phyloP scores from a whole-genome alignment of 2,113 vertebrate genomes.

The Psettodes erumei region DNA sequence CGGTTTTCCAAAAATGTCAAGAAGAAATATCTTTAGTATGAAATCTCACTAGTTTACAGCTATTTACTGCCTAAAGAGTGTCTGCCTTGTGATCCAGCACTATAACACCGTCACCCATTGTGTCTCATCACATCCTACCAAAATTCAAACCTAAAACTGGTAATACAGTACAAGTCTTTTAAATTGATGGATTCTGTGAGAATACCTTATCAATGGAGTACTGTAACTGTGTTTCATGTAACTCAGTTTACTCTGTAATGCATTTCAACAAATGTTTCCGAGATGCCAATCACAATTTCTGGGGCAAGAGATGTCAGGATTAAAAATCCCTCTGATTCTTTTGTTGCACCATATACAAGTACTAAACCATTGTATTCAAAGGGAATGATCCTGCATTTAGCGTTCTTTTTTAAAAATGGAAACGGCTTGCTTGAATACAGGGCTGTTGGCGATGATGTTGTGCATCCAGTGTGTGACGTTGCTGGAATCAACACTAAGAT shows the following conservation, averaged over 20 bases:
- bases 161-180: neutral
- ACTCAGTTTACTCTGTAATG: neutral
- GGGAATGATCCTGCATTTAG: too few relatives aligned
- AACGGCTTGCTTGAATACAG: too few relatives aligned
- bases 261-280: conserved; percentile 14
- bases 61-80: neutral
- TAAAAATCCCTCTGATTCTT: conserved; percentile 23
- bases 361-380: too few relatives aligned
- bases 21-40: too few relatives aligned
- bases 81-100: neutral
- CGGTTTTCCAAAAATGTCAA: too few relatives aligned
- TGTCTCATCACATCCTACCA: neutral
- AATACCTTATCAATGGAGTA: neutral
- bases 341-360: too few relatives aligned
- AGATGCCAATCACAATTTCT: conserved; percentile 19
- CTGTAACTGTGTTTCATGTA: conserved; percentile 15
- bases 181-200: neutral
- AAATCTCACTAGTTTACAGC: neutral
- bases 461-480: too few relatives aligned
- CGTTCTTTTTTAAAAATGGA: too few relatives aligned
- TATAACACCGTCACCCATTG: neutral
- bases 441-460: too few relatives aligned
- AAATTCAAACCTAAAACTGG: neutral
- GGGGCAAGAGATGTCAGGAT: conserved; percentile 21
- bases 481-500: too few relatives aligned